Conservation (phyloP, 2,113 vertebrate species). For the Paradoxurus hermaphroditus region DNA sequence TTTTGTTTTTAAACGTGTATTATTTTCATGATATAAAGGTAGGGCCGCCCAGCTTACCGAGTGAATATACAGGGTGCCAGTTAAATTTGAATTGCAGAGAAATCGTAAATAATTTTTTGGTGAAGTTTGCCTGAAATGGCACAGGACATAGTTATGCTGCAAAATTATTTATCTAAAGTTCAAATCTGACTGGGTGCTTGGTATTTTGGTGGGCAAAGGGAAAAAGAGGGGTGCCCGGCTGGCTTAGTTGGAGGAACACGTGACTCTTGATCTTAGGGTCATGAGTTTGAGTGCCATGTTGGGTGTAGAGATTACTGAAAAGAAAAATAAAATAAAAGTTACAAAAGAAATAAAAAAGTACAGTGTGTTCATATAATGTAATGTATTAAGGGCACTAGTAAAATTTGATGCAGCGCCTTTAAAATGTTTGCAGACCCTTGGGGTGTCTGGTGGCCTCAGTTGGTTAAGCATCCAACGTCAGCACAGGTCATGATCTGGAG, state of each 20-base stretch:
- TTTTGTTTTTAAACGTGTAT: neutral
- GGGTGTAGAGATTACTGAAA: neutral
- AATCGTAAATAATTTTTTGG: neutral
- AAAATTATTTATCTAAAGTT: neutral
- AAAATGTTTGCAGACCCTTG: neutral
- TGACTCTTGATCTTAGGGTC: neutral
- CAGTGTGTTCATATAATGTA: neutral
- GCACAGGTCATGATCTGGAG: too few species aligned
- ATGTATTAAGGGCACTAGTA: too few species aligned
- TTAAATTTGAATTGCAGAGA: neutral
- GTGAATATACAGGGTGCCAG: neutral
- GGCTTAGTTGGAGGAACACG: neutral
- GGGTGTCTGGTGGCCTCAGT: too few species aligned
- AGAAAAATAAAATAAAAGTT: neutral
- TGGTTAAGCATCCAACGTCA: too few species aligned
- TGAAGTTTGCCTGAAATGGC: neutral
- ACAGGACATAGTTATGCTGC: neutral
- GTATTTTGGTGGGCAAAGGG: neutral
- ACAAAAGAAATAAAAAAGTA: neutral
- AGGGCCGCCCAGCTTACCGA: neutral
- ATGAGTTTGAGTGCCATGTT: neutral
- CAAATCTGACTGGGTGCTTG: neutral
- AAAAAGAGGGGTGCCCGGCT: neutral
- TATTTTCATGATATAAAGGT: neutral
- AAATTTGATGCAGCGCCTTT: neutral